Percentiles rank a stretch among this genome's conserved stretches.
phyloP scores from a whole-genome alignment of 2,797 vertebrate species.

The Hoplostethus atlanticus region DNA sequence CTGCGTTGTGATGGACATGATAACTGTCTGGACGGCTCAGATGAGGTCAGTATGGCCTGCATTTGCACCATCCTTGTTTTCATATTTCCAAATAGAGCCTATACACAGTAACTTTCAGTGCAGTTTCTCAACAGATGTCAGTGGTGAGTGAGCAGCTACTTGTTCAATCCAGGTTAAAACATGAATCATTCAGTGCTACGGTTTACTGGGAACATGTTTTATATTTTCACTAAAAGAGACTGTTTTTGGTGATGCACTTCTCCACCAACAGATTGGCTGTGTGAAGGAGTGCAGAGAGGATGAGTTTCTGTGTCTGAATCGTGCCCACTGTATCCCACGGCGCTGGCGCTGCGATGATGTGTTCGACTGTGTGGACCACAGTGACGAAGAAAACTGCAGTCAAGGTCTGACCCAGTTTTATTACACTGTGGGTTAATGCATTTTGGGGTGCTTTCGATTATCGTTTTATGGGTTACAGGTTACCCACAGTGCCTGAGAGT shows the following conservation, averaged over 20 bases:
- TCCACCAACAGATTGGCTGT: conserved; percentile 89
- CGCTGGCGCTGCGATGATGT: conserved; percentile 96
- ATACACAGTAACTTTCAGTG: neutral
- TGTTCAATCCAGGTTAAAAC: conserved; percentile 1
- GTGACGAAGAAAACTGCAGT: conserved; percentile 94
- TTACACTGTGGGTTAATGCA: neutral
- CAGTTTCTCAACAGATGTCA: neutral
- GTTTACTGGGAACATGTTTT: conserved; percentile 30
- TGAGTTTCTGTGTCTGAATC: conserved; percentile 95
- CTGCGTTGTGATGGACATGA: conserved; percentile 94
- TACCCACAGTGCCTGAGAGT: neutral
- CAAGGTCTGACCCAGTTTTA: conserved; percentile 65
- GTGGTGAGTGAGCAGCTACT: neutral
- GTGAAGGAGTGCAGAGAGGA: conserved; percentile 95
- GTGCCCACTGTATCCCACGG: conserved; percentile 94
- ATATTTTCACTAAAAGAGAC: conserved; percentile 10
- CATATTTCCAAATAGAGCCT: neutral
- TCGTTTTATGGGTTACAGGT: neutral
- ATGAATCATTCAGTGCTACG: conserved; percentile 1
- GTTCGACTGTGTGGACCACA: conserved; percentile 96
- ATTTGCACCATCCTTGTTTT: conserved; percentile 3
- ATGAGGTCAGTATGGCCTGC: conserved; percentile 89
- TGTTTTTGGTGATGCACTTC: neutral
- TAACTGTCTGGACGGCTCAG: conserved; percentile 96
- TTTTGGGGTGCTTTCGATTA: neutral